phyloP scores from a whole-genome alignment of 2,888 invertebrate genomes.

The Hydrotaea cyrtoneurina region DNA sequence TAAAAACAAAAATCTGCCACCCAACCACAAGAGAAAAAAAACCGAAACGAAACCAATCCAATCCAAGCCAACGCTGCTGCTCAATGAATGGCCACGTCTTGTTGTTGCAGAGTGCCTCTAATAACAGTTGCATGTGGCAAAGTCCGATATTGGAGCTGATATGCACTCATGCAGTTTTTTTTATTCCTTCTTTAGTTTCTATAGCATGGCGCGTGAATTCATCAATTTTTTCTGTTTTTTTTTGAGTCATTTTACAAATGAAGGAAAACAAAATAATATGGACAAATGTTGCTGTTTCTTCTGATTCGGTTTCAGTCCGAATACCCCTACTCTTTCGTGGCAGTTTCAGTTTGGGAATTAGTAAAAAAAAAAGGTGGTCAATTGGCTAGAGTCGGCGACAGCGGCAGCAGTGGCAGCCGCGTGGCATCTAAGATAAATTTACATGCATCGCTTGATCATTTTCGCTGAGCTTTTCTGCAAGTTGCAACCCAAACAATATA shows the following conservation, averaged over 20 bases:
- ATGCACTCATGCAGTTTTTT: slow-evolving; percentile 15
- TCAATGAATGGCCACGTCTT: background rate
- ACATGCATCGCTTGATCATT: slow-evolving; percentile 63
- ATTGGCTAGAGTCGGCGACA: slow-evolving; percentile 1
- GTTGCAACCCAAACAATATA: slow-evolving; percentile 46
- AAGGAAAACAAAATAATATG: slow-evolving; percentile 42
- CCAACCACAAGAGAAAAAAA: background rate
- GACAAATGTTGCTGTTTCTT: too few species aligned
- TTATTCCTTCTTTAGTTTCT: too few species aligned
- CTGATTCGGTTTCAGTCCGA: slow-evolving; percentile 42
- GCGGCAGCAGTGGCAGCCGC: slow-evolving; percentile 31
- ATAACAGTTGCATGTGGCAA: slow-evolving; percentile 37
- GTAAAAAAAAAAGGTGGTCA: slow-evolving; percentile 7
- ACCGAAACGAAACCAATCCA: background rate
- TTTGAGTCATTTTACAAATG: slow-evolving; percentile 31
- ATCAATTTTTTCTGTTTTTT: slow-evolving; percentile 2
- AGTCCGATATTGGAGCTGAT: slow-evolving; percentile 24
- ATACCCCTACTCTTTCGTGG: background rate
- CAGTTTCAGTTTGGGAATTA: slow-evolving; percentile 8
- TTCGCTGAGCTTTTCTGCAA: slow-evolving; percentile 18
- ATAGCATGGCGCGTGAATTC: slow-evolving; percentile 54
- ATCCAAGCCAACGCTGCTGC: slow-evolving; percentile 41
- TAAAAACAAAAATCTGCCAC: slow-evolving; percentile 14
- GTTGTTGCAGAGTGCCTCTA: background rate
- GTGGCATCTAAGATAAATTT: slow-evolving; percentile 65